Evolutionary conservation across 2,888 invertebrate species (phyloP).

Genomic region (Erebia aethiops): DNA sequence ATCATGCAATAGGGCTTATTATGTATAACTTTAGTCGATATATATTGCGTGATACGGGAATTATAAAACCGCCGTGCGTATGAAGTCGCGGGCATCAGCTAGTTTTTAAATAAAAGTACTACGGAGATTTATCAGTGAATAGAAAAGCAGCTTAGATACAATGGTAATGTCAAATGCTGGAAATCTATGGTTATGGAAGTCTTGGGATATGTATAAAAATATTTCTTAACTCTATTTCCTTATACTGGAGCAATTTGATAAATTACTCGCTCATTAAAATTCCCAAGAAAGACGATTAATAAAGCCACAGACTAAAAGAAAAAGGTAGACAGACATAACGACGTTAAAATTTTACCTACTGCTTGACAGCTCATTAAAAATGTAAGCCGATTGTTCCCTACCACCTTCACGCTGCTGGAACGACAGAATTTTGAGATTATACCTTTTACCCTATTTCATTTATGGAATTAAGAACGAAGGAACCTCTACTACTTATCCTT

Average conservation of each 20-base stretch:
- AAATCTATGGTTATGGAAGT: background rate
- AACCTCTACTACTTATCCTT: too few relatives aligned
- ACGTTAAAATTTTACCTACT: background rate
- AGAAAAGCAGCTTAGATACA: too few relatives aligned
- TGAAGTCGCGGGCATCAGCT: too few relatives aligned
- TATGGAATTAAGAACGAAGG: too few relatives aligned
- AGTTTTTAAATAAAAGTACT: too few relatives aligned
- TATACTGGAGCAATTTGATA: slow-evolving; percentile 2
- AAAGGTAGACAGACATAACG: background rate
- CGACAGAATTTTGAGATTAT: too few relatives aligned
- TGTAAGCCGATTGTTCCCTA: background rate
- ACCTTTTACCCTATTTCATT: too few relatives aligned
- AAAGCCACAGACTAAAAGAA: background rate
- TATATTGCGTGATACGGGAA: too few relatives aligned
- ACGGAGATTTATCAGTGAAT: background rate
- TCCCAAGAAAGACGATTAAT: background rate
- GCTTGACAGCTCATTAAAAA: background rate
- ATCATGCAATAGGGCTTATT: too few relatives aligned
- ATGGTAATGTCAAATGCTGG: background rate
- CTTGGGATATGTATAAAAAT: background rate
- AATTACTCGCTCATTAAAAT: slow-evolving; percentile 1
- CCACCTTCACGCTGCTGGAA: too few relatives aligned
- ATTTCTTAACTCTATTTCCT: background rate
- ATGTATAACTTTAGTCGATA: too few relatives aligned
- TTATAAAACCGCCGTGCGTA: too few relatives aligned